phyloP scores from a whole-genome alignment of 2,797 vertebrate genomes.

The Argyrosomus regius region DNA sequence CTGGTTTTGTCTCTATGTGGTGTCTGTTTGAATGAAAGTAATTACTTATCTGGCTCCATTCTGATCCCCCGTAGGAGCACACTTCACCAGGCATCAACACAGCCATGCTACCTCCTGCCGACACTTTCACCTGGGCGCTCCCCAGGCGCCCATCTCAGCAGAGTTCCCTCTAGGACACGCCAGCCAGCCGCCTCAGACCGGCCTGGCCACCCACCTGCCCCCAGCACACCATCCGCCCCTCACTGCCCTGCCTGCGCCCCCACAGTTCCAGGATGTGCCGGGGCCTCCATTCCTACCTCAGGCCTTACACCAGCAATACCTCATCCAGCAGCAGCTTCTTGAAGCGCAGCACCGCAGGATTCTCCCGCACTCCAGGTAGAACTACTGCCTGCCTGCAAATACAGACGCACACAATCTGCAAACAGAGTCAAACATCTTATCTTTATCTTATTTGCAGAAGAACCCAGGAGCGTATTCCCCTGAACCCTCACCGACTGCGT shows the following conservation, averaged over 20 bases:
- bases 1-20: conserved; percentile 31
- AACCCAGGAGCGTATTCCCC: conserved; percentile 92
- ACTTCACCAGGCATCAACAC: conserved; percentile 98
- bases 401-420: background rate
- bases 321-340: conserved; percentile 99
- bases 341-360: conserved; percentile 97
- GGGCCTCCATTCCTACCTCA: conserved; percentile 99
- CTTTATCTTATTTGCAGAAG: conserved; percentile 83
- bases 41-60: background rate
- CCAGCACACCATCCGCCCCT: conserved; percentile 92
- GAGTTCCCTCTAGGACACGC: conserved; percentile 90
- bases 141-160: conserved; percentile 92
- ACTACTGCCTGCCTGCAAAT: background rate
- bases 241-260: conserved; percentile 90
- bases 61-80: conserved; percentile 89
- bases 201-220: conserved; percentile 92
- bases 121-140: conserved; percentile 94
- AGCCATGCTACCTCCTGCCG: conserved; percentile 99
- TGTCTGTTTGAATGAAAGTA: conserved; percentile 30
- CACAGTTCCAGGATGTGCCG: conserved; percentile 95
- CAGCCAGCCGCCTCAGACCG: conserved; percentile 88
- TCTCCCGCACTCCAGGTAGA: conserved; percentile 94
- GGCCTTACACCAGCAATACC: conserved; percentile 99
- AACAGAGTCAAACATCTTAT: background rate
- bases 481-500: conserved; percentile 93